A percentile compares a stretch with the other conserved stretches of the same genome.
Conservation (phyloP, 2,888 invertebrate species). For the Melinaea menophilus region DNA sequence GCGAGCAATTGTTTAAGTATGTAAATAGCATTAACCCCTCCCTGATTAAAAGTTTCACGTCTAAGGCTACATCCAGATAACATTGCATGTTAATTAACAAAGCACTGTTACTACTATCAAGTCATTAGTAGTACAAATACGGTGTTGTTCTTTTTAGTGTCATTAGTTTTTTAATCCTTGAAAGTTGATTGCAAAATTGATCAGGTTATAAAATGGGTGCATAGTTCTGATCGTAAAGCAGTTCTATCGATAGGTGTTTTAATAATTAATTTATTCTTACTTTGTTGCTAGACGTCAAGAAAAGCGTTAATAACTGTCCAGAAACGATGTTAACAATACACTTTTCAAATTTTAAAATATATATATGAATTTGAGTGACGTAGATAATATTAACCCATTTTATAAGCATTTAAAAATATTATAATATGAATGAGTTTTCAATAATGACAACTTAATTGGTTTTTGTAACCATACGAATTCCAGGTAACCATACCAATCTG, state of each 20-base stretch:
- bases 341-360: too few relatives aligned
- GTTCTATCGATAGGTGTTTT: too few relatives aligned
- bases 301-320: too few relatives aligned
- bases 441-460: constrained; percentile 5
- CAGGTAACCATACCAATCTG: constrained; percentile 15
- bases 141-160: constrained; percentile 25
- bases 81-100: constrained; percentile 56
- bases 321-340: too few relatives aligned
- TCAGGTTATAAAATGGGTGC: too few relatives aligned
- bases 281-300: too few relatives aligned
- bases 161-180: constrained; percentile 2
- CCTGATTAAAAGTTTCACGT: constrained; percentile 49
- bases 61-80: constrained; percentile 42
- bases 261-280: too few relatives aligned
- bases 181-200: too few relatives aligned
- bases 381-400: too few relatives aligned
- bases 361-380: too few relatives aligned
- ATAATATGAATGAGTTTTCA: not conserved
- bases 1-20: constrained; percentile 68
- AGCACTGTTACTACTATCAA: constrained; percentile 35
- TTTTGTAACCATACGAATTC: constrained; percentile 8
- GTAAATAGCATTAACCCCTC: constrained; percentile 51
- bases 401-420: too few relatives aligned
- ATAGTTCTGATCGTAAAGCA: too few relatives aligned
- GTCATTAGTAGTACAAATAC: constrained; percentile 37